Percentiles rank a stretch among this genome's conserved stretches.
Evolutionary conservation across 1,140 invertebrate genomes (phyloP).

Genomic region (Helicoverpa armigera): DNA sequence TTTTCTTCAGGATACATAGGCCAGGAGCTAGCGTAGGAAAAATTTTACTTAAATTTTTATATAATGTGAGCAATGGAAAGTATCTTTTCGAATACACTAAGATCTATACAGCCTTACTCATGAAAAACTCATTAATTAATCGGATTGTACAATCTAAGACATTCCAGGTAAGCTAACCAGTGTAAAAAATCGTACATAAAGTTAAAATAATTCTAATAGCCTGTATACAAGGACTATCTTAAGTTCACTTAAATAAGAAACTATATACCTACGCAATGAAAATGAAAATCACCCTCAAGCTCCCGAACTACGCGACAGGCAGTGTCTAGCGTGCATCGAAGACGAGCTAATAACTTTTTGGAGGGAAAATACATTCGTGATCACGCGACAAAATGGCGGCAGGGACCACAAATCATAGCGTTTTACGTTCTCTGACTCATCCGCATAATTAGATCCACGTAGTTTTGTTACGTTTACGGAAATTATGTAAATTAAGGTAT

Average conservation of each 20-base stretch:
- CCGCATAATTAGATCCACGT: constrained; percentile 36
- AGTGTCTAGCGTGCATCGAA: constrained; percentile 76
- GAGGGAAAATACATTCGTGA: constrained; percentile 71
- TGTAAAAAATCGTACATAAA: too few relatives aligned
- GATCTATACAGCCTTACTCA: too few relatives aligned
- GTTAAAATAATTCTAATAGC: too few relatives aligned
- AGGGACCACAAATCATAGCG: constrained; percentile 48
- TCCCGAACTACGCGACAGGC: constrained; percentile 72
- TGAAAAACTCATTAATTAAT: too few relatives aligned
- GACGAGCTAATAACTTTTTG: constrained; percentile 60
- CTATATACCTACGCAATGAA: too few relatives aligned
- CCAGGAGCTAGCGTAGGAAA: constrained; percentile 55
- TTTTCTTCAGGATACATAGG: constrained; percentile 72
- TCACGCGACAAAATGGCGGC: constrained; percentile 66
- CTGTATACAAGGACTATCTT: too few relatives aligned
- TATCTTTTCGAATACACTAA: too few relatives aligned
- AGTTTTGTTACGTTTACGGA: constrained; percentile 32
- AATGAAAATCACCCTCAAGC: constrained; percentile 33
- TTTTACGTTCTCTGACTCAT: constrained; percentile 42
- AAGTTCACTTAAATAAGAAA: too few relatives aligned
- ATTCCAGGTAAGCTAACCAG: too few relatives aligned
- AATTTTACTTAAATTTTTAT: background rate
- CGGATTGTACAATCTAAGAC: too few relatives aligned
- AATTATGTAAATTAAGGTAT: constrained; percentile 30
- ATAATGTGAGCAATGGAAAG: background rate